A percentile compares a stretch with the other conserved stretches of the same genome.
Evolutionary conservation across 2,797 vertebrate species (phyloP).

Genomic region (Acrossocheilus wenchowensis): DNA sequence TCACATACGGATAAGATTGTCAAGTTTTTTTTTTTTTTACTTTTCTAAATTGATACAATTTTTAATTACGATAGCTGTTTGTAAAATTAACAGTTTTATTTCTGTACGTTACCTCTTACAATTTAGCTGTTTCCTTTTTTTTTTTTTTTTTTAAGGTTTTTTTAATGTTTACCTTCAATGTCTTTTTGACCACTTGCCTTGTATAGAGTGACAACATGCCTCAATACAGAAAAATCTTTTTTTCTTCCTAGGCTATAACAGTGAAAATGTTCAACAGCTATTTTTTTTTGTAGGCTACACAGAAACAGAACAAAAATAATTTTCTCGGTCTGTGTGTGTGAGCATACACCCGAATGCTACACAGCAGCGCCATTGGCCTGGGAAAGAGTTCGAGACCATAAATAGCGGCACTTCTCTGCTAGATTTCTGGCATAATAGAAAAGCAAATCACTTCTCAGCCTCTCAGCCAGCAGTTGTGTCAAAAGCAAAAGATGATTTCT

Average conservation of each 20-base stretch:
- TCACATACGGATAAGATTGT: not conserved
- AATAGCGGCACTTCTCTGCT: conserved; percentile 41
- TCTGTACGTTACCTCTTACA: too few relatives aligned
- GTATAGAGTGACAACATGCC: not conserved
- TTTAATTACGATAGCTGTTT: not conserved
- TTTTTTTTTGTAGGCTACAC: not conserved
- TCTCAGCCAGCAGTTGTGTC: conserved; percentile 25
- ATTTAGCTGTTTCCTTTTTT: not conserved
- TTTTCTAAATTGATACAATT: not conserved
- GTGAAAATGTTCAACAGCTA: not conserved
- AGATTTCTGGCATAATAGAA: conserved; percentile 46
- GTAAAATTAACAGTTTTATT: not conserved
- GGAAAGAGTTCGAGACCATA: conserved; percentile 16
- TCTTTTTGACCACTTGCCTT: not conserved
- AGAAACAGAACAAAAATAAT: not conserved
- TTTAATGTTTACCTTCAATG: not conserved
- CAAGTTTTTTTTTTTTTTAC: not conserved
- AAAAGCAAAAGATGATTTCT: conserved; percentile 50
- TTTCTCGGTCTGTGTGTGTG: conserved; percentile 2
- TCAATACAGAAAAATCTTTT: not conserved
- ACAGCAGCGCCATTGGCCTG: not conserved
- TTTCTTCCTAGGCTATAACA: not conserved
- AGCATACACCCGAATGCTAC: not conserved
- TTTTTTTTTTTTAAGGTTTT: not conserved
- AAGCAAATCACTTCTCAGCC: conserved; percentile 49